A percentile compares a stretch with the other conserved stretches of the same genome.
Evolutionary conservation across 1,140 invertebrate species (phyloP).

Genomic region (Drusus annulatus): DNA sequence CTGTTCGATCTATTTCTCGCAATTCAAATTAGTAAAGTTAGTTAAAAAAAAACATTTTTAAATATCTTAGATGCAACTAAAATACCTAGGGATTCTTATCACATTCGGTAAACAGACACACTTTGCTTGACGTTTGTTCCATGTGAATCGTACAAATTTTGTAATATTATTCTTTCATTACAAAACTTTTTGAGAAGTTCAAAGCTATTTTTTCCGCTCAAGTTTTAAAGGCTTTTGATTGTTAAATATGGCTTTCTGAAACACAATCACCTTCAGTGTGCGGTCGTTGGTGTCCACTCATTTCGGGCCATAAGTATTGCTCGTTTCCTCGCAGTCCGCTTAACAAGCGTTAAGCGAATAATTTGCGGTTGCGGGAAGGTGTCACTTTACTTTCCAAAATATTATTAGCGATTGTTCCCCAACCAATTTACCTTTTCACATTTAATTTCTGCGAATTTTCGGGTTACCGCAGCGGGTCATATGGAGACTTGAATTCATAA

Average conservation of each 20-base stretch:
- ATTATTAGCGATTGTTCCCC: constrained; percentile 1
- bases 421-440: constrained; percentile 28
- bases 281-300: constrained; percentile 2
- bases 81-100: too few relatives aligned
- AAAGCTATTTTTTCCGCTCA: background rate
- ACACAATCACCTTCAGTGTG: background rate
- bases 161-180: background rate
- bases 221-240: background rate
- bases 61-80: too few relatives aligned
- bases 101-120: background rate
- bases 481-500: background rate
- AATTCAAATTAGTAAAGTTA: too few relatives aligned
- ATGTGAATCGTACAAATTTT: background rate
- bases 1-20: too few relatives aligned
- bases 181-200: background rate
- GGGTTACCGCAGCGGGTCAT: background rate
- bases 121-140: background rate
- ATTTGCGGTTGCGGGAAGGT: constrained; percentile 35
- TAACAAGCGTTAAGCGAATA: constrained; percentile 26
- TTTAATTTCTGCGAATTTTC: background rate
- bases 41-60: too few relatives aligned
- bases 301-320: constrained; percentile 21
- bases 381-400: constrained; percentile 28
- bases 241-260: background rate
- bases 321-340: background rate